Base-by-base conservation (phyloP, 35 echinoderm and acorn worm genomes). In the Apostichopus parvimensis region DNA sequence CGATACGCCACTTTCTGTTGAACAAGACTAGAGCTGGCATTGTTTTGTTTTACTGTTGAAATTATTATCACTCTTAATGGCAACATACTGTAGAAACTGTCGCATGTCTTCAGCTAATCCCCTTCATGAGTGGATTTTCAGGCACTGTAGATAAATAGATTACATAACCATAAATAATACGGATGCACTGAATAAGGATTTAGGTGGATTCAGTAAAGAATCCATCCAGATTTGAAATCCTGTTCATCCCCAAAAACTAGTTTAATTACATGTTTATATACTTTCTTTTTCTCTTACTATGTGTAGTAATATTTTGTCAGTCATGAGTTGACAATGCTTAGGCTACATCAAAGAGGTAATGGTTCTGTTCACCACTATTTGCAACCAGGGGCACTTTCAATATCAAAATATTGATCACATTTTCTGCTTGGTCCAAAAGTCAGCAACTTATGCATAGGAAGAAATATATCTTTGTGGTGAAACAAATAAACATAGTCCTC, bases 1-100 rank as follows among this genome's bases (percentile, higher is more conserved):
- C 97, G 13, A 98, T 92, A 17, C 86, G 76, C 94, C 94, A 98
- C 34, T 91, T 89, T 54, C 97, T 86, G 20, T 92, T 95, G 81
- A 95, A 98, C 17, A 92, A 26, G 9, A 98, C 95, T 53, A 98
- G 94, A 45, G 94, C 97, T 71, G 97, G 97, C 97, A 98, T 98
- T 18, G 20, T 75, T 75, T 20, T n/a, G 17, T 20, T 75, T 18
- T 18, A 75, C 71, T 75, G 71, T 75, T 20, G 71, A 75, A 18
- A n/a, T 13, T 75, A 75, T 75, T 75, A 22, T 75, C 71, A 14
- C 71, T 18, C 15, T 18, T 68, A 75, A 75, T 22, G 18, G 20
- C 71, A 13, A 18, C 71, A 75, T 75, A 21, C 71, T 75, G 71
- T 22, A 75, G 15, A 4, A 75, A 6, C 64, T 11, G 64, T 68